Percentiles rank a stretch among this genome's conserved stretches.
Evolutionary conservation across 2,113 vertebrate species (phyloP).

Genomic region (Eptesicus fuscus): DNA sequence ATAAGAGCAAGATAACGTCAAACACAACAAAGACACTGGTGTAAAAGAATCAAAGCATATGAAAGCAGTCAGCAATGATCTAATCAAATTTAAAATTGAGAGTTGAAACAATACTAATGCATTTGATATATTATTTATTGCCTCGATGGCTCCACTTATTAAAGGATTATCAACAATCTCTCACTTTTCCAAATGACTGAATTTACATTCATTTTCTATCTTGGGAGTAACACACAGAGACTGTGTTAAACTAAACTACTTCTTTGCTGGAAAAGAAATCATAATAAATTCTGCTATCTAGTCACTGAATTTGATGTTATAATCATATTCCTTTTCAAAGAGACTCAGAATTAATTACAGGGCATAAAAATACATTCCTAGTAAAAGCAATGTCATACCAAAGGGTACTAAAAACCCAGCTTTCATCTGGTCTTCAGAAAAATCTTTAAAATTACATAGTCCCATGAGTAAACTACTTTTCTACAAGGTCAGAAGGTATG

Average conservation of each 20-base stretch:
- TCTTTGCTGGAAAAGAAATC: background rate
- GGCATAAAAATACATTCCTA: background rate
- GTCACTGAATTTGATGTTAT: background rate
- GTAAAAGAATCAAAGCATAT: background rate
- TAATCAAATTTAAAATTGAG: slow-evolving; percentile 20
- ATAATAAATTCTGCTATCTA: background rate
- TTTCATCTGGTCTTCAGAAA: background rate
- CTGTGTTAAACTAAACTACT: background rate
- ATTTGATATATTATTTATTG: background rate
- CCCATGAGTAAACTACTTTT: background rate
- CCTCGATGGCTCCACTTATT: background rate
- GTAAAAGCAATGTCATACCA: background rate
- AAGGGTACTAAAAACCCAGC: background rate
- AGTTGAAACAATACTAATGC: background rate
- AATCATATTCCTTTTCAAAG: background rate
- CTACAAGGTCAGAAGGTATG: background rate
- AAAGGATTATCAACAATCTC: background rate
- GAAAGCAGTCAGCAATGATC: background rate
- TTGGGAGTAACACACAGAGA: background rate
- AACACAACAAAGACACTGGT: background rate
- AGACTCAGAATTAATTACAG: background rate
- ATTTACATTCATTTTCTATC: background rate
- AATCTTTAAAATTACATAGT: background rate
- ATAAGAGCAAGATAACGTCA: background rate
- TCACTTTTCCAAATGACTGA: background rate